Evolutionary conservation across 2,797 vertebrate genomes (phyloP), one percentile per base, ranked within the genome.

Genomic region (Hippopotamyrus pictus): DNA sequence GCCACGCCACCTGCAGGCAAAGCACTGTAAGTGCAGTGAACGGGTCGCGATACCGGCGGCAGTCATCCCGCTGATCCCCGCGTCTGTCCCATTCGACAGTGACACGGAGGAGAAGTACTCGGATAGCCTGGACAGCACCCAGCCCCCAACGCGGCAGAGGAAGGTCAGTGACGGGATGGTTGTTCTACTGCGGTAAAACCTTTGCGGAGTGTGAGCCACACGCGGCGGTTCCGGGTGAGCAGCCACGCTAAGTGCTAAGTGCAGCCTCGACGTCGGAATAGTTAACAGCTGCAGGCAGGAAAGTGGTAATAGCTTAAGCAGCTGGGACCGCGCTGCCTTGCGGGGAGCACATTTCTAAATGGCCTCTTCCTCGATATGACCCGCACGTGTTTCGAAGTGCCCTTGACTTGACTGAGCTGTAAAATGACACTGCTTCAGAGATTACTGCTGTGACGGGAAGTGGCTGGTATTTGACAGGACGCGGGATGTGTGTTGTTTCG

Each of bases 111-210:
- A 95, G 17, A 94, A 94, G 50, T 95, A 94, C 90, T 92, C 88
- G 0, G 95, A 96, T 92, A 96, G 95, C 93, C 94, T 96, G 91
- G 92, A 96, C 93, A 92, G 90, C 65, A 85, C 6, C 62, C 85
- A 7, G 0, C 46, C 57, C n/a, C 57, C 88, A 9, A 89, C 95
- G 90, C 53, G 94, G 92, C 54, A 59, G 37, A 29, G n/a, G 84
- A 53, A 86, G 84, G 86, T 59, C 86, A 51, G 86, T 59, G 51
- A 22, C 8, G n/a, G 46, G 83, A 29, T n/a, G 33, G 25, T n/a
- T 11, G 41, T n/a, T 12, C 12, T 46, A 14, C 33, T 3, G 33
- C 76, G 0, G 33, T 46, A 7, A 6, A 33, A 69, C 62, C 62
- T 33, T 25, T 3, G 25, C 8, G 9, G 62, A 14, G 69, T 73